Base-by-base conservation (phyloP, 2,888 invertebrate genomes). In the Lepidocyrtoides sp. region DNA sequence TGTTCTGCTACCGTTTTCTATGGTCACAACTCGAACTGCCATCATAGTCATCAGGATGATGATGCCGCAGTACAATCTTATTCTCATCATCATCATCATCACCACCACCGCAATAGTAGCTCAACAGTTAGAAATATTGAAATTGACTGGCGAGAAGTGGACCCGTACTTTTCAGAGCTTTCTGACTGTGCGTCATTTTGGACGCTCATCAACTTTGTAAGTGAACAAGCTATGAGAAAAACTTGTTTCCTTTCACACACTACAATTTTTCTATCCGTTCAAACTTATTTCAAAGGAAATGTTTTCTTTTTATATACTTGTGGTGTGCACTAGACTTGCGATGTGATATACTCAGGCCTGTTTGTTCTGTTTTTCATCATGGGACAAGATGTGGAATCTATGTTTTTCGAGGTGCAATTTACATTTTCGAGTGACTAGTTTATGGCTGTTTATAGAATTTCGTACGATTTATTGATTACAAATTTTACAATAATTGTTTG, bases 141-240 rank as follows among this genome's bases (percentile, higher is more conserved):
- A 66, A 91, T 91, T 66, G 91, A 91, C 44, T 91, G 91, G 91
- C 87, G 91, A 17, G 91, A 91, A 48, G 77, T 91, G 36, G 91
- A 91, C 44, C 91, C 91, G n/a, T 91, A 91, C 44, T 91, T 91
- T 79, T 88, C 87, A 14, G 87, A 91, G 91, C 91, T 91, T 88
- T 88, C 87, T 12, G 91, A 91, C 12, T 91, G 87, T 77, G 91
- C 91, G 77, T 87, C 91, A 20, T 91, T 91, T 23, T 91, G 91
- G 91, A 91, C 88, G 8, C 36, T 91, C 20, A 91, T 91, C 51
- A 91, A 91, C 44, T 91, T 91, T 77, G 91, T 91, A 84, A 77
- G 91, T 23, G n/a, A 14, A 48, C 12, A 29, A n/a, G n/a, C n/a
- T n/a, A n/a, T n/a, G n/a, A n/a, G n/a, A n/a, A n/a, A n/a, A n/a